Percentiles rank a stretch among this genome's conserved stretches.
Evolutionary conservation across 1,140 invertebrate genomes (phyloP).

Genomic region (Diplogasteroides magnus): DNA sequence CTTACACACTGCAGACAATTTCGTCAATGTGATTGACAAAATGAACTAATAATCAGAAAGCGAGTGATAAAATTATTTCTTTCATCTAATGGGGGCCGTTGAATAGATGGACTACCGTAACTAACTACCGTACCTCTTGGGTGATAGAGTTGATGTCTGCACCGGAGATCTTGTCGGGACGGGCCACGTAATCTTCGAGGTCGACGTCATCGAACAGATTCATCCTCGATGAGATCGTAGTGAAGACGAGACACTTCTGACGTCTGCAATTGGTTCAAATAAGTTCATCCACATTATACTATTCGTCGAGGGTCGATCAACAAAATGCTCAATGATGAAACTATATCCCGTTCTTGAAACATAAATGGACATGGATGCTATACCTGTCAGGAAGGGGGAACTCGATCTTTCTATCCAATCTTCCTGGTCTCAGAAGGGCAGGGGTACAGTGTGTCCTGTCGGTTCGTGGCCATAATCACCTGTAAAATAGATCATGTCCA

Average conservation of each 20-base stretch:
- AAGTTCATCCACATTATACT: no score
- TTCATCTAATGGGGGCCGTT: background rate
- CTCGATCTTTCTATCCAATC: constrained; percentile 97
- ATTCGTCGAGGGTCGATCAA: no score
- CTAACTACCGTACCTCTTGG: constrained; percentile 75
- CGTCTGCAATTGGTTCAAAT: constrained; percentile 62
- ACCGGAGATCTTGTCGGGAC: constrained; percentile 95
- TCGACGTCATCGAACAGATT: constrained; percentile 99
- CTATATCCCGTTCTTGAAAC: no score
- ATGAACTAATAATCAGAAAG: no score
- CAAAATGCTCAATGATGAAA: no score
- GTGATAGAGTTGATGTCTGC: constrained; percentile 99
- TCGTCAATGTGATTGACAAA: no score
- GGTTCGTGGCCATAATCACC: constrained; percentile 99
- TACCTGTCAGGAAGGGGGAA: constrained; percentile 85
- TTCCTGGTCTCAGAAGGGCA: constrained; percentile 87
- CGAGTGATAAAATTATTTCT: constrained; percentile 10
- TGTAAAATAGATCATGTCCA: constrained; percentile 55
- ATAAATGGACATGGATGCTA: no score
- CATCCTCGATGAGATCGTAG: constrained; percentile 96
- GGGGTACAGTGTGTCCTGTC: constrained; percentile 97
- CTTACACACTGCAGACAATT: no score
- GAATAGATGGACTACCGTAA: no score
- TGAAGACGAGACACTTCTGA: constrained; percentile 94
- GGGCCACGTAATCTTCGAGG: constrained; percentile 93